phyloP scores from a whole-genome alignment of 2,888 invertebrate genomes.

The Oscheius myriophilus region DNA sequence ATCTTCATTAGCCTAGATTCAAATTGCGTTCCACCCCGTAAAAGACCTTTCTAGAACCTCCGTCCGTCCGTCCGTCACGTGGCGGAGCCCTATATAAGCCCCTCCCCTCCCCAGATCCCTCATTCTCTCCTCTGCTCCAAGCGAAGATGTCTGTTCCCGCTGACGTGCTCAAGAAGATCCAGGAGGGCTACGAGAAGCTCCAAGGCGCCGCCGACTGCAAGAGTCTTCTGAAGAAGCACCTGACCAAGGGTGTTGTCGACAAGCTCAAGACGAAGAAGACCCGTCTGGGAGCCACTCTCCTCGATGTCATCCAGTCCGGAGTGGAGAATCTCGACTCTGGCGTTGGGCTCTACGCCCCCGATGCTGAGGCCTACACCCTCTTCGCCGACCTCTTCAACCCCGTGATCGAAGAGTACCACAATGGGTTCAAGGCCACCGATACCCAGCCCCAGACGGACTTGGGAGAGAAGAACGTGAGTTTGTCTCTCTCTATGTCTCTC shows the following conservation, averaged over 20 bases:
- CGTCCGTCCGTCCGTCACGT: no score
- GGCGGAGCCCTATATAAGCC: no score
- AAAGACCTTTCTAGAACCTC: no score
- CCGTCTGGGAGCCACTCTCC: slow-evolving; percentile 87
- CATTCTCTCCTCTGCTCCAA: not conserved
- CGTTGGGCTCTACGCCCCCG: slow-evolving; percentile 95
- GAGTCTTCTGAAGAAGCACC: slow-evolving; percentile 92
- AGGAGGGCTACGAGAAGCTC: slow-evolving; percentile 44
- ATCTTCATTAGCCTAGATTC: no score
- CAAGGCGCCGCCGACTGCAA: slow-evolving; percentile 79
- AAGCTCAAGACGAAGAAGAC: slow-evolving; percentile 84
- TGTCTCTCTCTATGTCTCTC: no score
- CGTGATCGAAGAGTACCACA: slow-evolving; percentile 91
- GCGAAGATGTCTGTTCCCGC: slow-evolving; percentile 36
- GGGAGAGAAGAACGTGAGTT: slow-evolving; percentile 78
- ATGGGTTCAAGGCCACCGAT: slow-evolving; percentile 75
- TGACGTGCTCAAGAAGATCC: slow-evolving; percentile 49
- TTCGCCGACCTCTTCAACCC: slow-evolving; percentile 93
- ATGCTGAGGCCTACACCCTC: slow-evolving; percentile 90
- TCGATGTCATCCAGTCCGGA: slow-evolving; percentile 94
- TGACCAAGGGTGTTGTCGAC: slow-evolving; percentile 80
- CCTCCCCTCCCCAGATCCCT: no score
- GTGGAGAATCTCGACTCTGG: slow-evolving; percentile 93
- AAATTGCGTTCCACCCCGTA: no score
- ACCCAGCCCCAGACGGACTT: slow-evolving; percentile 91